Base-by-base conservation (phyloP, 2,888 invertebrate species). In the Unio delphinus region DNA sequence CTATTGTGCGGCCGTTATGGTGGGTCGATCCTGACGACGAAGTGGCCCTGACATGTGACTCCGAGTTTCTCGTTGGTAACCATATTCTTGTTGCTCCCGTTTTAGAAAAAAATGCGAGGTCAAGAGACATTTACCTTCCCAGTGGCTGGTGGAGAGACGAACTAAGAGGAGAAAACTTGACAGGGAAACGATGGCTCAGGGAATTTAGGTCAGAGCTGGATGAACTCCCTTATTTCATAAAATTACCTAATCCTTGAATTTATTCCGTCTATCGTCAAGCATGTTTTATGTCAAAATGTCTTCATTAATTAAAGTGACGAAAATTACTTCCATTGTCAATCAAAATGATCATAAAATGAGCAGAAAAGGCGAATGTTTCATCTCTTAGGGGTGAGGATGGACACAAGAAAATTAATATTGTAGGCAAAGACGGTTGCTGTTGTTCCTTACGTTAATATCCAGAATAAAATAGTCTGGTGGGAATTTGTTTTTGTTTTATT, bases 1-100 rank as follows among this genome's bases (percentile, higher is more conserved):
- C 99, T 0, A 96, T 98, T 0, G 95, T 98, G 90, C 91, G 97
- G 34, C 97, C 99, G 0, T 87, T 98, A 28, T 95, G 97, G 93
- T 94, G 95, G 79, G 94, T 96, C 80, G 98, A 94, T 89, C 96
- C 98, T 0, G 88, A 91, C 0, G 98, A 99, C 84, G 92, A 93
- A 15, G 92, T 93, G 7, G 93, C 94, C 0, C 95, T 94, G 82
- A 93, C 93, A 60, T 94, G 97, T 73, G 98, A 98, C 79, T 93
- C 95, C 7, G 82, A 89, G 72, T 89, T 88, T 75, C 72, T 90
- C 4, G 73, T 90, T 6, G 89, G 89, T 3, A 74, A 87, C 69
- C 80, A 83, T 23, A 73, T 87, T 20, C 75, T 90, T 3, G 87
- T 89, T n/a, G 89, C 89, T 6, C 89, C 89, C 2, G 81, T 90